Conservation (phyloP, 2,113 vertebrate species). For the Odocoileus hemionus region DNA sequence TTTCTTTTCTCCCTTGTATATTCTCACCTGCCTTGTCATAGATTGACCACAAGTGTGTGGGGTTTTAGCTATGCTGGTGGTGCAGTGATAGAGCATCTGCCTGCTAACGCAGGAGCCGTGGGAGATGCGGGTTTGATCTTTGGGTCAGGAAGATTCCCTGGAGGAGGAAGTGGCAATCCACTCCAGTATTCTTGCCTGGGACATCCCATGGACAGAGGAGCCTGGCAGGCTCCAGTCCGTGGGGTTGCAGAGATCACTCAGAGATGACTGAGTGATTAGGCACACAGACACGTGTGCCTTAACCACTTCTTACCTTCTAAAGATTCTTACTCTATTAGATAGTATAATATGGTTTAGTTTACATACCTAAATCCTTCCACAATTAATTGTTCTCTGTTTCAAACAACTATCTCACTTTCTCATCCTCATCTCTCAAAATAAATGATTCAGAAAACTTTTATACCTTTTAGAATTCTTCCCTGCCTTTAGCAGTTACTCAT, state of each 20-base stretch:
- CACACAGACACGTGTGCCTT: neutral
- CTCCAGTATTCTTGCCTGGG: neutral
- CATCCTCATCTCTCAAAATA: neutral
- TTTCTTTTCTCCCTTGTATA: neutral
- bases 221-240: neutral
- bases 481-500: neutral
- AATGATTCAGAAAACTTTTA: neutral
- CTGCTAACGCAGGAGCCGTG: rapidly evolving
- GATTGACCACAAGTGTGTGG: neutral
- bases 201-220: neutral
- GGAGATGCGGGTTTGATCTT: neutral
- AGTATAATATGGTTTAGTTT: neutral
- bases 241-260: neutral
- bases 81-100: neutral
- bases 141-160: neutral
- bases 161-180: neutral
- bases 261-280: neutral
- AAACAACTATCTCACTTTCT: neutral
- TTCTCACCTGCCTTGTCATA: neutral
- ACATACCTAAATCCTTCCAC: neutral
- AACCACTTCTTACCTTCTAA: neutral
- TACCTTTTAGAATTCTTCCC: neutral
- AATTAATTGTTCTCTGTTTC: neutral
- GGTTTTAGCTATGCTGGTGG: neutral
- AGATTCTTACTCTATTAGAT: neutral